Percentiles rank a stretch among this genome's conserved stretches.
phyloP scores from a whole-genome alignment of 2,888 invertebrate species.

The Malacosoma neustria region DNA sequence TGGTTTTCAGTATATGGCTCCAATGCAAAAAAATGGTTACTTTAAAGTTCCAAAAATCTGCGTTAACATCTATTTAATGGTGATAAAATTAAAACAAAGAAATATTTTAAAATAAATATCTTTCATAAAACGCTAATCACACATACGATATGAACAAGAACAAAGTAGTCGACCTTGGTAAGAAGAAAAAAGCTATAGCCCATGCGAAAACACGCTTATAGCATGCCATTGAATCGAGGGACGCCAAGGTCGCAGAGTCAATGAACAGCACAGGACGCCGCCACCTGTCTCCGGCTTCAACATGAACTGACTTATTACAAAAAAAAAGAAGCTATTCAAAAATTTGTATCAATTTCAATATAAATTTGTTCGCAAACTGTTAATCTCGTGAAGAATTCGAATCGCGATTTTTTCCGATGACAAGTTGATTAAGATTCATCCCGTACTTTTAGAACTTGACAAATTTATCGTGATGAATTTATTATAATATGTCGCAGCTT shows the following conservation, averaged over 20 bases:
- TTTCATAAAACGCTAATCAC: conserved; percentile 17
- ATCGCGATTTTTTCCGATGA: conserved; percentile 5
- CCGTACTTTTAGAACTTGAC: conserved; percentile 20
- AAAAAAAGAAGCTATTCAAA: too few species aligned
- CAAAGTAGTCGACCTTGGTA: conserved; percentile 45
- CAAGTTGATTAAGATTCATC: conserved; percentile 26
- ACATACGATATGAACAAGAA: conserved; percentile 25
- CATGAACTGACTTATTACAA: too few species aligned
- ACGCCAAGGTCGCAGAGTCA: conserved; percentile 62
- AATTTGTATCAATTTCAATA: conserved; percentile 37
- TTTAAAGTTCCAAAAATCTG: too few species aligned
- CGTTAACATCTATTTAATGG: too few species aligned
- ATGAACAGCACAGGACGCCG: conserved; percentile 59
- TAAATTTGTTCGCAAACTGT: conserved; percentile 13
- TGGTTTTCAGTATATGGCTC: too few species aligned
- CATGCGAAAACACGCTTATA: conserved; percentile 40
- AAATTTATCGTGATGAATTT: conserved; percentile 13
- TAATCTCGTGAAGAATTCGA: conserved; percentile 25
- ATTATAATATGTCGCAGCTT: conserved; percentile 7
- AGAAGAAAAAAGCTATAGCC: conserved; percentile 42
- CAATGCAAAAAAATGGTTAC: too few species aligned
- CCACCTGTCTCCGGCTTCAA: conserved; percentile 55
- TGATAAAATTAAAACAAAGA: too few species aligned
- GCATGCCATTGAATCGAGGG: conserved; percentile 54
- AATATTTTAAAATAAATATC: too few species aligned